Evolutionary conservation across 2,797 vertebrate species (phyloP), one percentile per base, ranked within the genome.

Genomic region (Pangasius krempfi): DNA sequence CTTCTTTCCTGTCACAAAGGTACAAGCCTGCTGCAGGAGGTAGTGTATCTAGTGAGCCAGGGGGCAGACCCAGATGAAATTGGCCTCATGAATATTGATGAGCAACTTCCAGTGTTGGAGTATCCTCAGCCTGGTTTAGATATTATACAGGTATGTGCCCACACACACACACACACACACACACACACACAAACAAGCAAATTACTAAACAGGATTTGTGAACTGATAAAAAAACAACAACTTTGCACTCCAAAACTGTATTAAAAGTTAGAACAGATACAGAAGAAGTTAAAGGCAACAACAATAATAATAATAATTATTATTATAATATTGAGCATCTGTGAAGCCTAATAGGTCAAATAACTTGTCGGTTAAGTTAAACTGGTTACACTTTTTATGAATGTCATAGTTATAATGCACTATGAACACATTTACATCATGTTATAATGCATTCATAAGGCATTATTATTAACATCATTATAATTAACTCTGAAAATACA

Each of bases 21-120:
- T 85, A 99, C 98, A 13, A 98, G 99, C 95, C 95, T 99, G 86
- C 95, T 99, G 50, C 99, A 99, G 95, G 99, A 99, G 93, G 96
- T 99, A 62, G 98, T 99, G 2, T 99, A 99, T 95, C 94, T 99
- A 2, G 98, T 99, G 93, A 99, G 98, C 93, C 99, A 99, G 94
- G 99, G 98, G 62, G 98, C 97, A 0, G 98, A 99, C 93, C 98
- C 98, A 0, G 98, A 99, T 86, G 99, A 99, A 94, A 99, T 99
- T 3, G 98, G 98, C 90, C 94, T 99, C 58, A 99, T 99, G 98
- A 99, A 99, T 94, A 99, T 99, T 22, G 98, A 99, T 56, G 99
- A 99, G 90, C 98, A 99, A 90, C 97, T 99, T 80, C 99, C 99
- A 0, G 99, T 99, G 84, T 92, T 99, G 89, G 99, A 99, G 91